phyloP scores from a whole-genome alignment of 2,888 invertebrate genomes.

The Acrocyrtus sp. region DNA sequence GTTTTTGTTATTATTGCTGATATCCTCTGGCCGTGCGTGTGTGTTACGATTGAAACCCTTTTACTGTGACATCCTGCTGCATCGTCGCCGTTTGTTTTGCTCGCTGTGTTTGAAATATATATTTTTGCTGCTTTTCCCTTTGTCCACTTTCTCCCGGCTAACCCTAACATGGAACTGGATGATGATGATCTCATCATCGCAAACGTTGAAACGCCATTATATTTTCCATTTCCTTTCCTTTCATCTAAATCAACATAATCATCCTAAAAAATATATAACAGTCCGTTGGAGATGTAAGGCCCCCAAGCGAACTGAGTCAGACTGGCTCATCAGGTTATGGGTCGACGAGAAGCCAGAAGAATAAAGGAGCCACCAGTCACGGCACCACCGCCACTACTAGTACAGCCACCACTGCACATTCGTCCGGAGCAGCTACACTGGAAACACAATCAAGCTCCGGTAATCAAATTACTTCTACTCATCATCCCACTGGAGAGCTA shows the following conservation, averaged over 20 bases:
- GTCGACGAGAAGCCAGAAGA: slow-evolving; percentile 67
- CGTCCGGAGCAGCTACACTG: slow-evolving; percentile 34
- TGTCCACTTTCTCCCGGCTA: too few species aligned
- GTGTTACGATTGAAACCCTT: slow-evolving; percentile 29
- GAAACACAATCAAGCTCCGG: slow-evolving; percentile 48
- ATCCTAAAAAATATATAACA: slow-evolving; percentile 34
- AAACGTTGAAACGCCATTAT: too few species aligned
- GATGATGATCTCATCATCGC: neutral
- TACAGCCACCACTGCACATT: slow-evolving; percentile 20
- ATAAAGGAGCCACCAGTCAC: slow-evolving; percentile 49
- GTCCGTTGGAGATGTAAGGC: slow-evolving; percentile 64
- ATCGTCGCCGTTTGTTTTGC: slow-evolving; percentile 14
- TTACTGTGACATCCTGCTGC: slow-evolving; percentile 24
- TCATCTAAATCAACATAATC: slow-evolving; percentile 35
- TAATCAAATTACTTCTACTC: slow-evolving; percentile 45
- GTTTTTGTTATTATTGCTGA: too few species aligned
- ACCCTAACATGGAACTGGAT: too few species aligned
- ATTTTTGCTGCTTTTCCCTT: slow-evolving; percentile 30
- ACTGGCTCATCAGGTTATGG: slow-evolving; percentile 69
- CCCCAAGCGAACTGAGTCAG: slow-evolving; percentile 67
- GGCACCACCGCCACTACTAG: slow-evolving; percentile 24
- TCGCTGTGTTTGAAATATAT: slow-evolving; percentile 12
- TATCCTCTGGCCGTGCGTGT: too few species aligned
- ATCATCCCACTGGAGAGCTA: slow-evolving; percentile 12
- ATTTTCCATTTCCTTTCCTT: neutral